Percentiles rank a stretch among this genome's conserved stretches.
These are phyloP conservation scores for Lathamus discolor DNA, from an alignment of 2,113 vertebrate genomes.

Conservation along the genomic window DNA sequence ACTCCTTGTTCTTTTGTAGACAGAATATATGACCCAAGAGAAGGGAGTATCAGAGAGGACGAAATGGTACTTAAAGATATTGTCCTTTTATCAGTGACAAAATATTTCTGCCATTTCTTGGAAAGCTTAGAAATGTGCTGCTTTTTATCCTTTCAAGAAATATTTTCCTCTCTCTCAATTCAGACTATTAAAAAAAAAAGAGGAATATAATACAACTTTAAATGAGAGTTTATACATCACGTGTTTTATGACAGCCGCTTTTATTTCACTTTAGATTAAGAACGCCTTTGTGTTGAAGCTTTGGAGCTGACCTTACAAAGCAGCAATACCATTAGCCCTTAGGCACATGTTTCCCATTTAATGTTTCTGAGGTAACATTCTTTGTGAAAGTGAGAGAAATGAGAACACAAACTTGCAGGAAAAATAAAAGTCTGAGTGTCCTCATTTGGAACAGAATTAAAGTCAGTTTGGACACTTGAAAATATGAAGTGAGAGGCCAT, in stretches of 20 bases:
- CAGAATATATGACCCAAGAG: not conserved
- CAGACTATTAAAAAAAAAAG: conserved; percentile 72
- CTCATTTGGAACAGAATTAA: conserved; percentile 57
- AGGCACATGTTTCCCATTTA: conserved; percentile 79
- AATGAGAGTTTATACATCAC: conserved; percentile 66
- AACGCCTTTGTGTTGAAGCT: conserved; percentile 59
- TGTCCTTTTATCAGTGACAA: not conserved
- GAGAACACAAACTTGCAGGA: conserved; percentile 55
- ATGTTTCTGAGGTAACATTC: conserved; percentile 73
- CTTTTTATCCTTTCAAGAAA: conserved; percentile 64
- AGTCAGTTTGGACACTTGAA: conserved; percentile 56
- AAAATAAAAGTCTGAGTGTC: conserved; percentile 50
- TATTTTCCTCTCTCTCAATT: conserved; percentile 47
- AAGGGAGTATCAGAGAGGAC: accelerated
- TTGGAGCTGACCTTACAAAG: conserved; percentile 67
- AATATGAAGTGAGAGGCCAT: conserved; percentile 50
- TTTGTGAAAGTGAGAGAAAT: conserved; percentile 71
- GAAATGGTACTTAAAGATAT: not conserved
- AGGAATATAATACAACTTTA: conserved; percentile 65
- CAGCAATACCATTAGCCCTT: conserved; percentile 53
- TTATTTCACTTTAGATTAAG: conserved; percentile 76
- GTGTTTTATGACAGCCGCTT: conserved; percentile 74
- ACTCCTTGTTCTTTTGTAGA: not conserved
- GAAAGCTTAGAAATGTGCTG: conserved; percentile 9
- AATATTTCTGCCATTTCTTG: not conserved